Percentiles rank a stretch among this genome's conserved stretches.
Conservation (phyloP, 1,140 invertebrate species). For the Branchinecta lindahli region DNA sequence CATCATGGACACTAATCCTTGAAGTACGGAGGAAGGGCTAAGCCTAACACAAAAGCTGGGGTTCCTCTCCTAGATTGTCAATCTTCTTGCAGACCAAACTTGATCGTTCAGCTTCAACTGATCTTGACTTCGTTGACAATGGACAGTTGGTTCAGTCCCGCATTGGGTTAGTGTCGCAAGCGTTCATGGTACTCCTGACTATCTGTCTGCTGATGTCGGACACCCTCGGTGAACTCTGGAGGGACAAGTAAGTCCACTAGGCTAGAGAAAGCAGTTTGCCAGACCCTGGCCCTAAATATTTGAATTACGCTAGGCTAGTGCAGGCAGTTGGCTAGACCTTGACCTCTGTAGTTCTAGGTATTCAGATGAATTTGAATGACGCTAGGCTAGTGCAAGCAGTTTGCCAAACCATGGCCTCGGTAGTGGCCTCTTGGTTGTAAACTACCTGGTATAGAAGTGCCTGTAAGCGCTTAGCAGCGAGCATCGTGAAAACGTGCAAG, state of each 20-base stretch:
- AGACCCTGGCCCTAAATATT: background rate
- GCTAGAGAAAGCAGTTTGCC: background rate
- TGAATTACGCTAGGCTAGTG: background rate
- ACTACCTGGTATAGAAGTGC: too few species aligned
- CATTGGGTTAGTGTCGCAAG: constrained; percentile 70
- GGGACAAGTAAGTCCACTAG: constrained; percentile 49
- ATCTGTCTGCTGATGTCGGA: constrained; percentile 76
- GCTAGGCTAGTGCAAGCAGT: too few species aligned
- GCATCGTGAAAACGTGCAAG: too few species aligned
- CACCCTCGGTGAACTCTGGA: constrained; percentile 78
- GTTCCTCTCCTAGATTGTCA: too few species aligned
- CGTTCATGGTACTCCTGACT: constrained; percentile 64
- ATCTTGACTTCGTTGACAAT: constrained; percentile 41
- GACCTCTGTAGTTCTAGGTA: constrained; percentile 4
- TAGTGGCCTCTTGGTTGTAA: too few species aligned
- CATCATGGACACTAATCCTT: too few species aligned
- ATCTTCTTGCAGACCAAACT: background rate
- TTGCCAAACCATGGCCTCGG: too few species aligned
- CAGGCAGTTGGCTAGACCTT: constrained; percentile 4
- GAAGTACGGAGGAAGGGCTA: too few species aligned
- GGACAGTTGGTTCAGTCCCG: constrained; percentile 83
- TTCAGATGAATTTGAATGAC: too few species aligned
- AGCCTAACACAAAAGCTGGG: too few species aligned
- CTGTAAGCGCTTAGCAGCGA: too few species aligned
- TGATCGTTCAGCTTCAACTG: background rate